A percentile compares a stretch with the other conserved stretches of the same genome.
Conservation (phyloP, 2,797 vertebrate genomes). For the Protonibea diacanthus region DNA sequence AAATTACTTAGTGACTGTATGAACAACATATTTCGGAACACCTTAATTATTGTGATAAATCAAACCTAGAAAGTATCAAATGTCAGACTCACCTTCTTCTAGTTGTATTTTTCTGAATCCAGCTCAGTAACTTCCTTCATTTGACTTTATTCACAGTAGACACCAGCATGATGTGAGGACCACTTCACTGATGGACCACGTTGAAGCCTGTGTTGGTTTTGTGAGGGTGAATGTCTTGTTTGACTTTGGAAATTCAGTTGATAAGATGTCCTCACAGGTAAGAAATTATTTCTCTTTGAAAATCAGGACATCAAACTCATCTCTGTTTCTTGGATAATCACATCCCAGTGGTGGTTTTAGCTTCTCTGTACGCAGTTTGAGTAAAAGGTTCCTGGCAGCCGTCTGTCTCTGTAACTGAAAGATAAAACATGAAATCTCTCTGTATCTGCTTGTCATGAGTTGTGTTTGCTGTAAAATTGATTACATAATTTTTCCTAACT, state of each 20-base stretch:
- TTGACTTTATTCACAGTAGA: constrained; percentile 40
- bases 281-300: not conserved
- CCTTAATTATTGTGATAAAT: not conserved
- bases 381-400: not conserved
- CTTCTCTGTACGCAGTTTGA: not conserved
- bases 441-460: too few relatives aligned
- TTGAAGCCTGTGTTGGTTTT: rapidly evolving
- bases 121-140: rapidly evolving
- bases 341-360: not conserved
- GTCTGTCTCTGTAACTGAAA: not conserved
- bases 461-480: too few relatives aligned
- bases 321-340: not conserved
- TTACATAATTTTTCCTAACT: too few relatives aligned
- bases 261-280: not conserved
- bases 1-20: not conserved
- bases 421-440: not conserved
- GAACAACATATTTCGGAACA: not conserved
- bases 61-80: not conserved
- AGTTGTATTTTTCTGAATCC: not conserved
- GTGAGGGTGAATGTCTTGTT: not conserved
- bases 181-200: constrained; percentile 23
- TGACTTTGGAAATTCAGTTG: not conserved
- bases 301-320: too few relatives aligned
- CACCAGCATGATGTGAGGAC: not conserved
- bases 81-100: not conserved